Evolutionary conservation across 1,140 invertebrate genomes (phyloP).

Genomic region (Drusus annulatus): DNA sequence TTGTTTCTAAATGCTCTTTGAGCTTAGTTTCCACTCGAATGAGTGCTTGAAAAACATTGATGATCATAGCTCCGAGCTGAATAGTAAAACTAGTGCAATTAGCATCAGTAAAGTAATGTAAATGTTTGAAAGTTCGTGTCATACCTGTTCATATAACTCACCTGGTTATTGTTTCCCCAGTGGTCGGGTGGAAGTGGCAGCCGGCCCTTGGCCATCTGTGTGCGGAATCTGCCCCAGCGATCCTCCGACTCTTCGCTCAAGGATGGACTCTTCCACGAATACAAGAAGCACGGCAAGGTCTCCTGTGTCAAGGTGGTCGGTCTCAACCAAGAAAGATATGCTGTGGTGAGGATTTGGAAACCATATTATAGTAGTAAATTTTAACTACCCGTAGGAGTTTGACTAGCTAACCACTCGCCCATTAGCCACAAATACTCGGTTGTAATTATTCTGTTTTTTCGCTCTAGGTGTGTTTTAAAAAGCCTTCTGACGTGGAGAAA

Average conservation of each 20-base stretch:
- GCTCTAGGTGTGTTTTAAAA: slow-evolving; percentile 86
- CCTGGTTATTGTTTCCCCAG: slow-evolving; percentile 38
- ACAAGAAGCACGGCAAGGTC: slow-evolving; percentile 98
- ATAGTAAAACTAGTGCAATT: not conserved
- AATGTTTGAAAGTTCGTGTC: not conserved
- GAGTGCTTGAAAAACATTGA: not conserved
- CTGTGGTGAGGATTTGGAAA: slow-evolving; percentile 74
- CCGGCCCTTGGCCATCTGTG: slow-evolving; percentile 89
- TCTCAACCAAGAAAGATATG: slow-evolving; percentile 86
- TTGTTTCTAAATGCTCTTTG: not conserved
- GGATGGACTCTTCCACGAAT: slow-evolving; percentile 98
- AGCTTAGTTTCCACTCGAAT: not conserved
- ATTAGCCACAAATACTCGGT: too few species aligned
- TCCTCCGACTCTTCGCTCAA: slow-evolving; percentile 95
- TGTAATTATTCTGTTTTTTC: not conserved
- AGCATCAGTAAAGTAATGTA: slow-evolving; percentile 25
- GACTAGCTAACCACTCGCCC: too few species aligned
- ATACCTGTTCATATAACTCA: slow-evolving; percentile 27
- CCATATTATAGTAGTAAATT: not conserved
- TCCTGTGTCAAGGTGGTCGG: slow-evolving; percentile 93
- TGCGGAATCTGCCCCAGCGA: slow-evolving; percentile 89
- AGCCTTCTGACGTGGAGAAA: slow-evolving; percentile 96
- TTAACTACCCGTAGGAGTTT: too few species aligned
- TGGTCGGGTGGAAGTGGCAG: slow-evolving; percentile 61
- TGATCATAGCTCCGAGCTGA: not conserved